phyloP scores from a whole-genome alignment of 1,140 invertebrate genomes.

The Tetramorium simillimum region DNA sequence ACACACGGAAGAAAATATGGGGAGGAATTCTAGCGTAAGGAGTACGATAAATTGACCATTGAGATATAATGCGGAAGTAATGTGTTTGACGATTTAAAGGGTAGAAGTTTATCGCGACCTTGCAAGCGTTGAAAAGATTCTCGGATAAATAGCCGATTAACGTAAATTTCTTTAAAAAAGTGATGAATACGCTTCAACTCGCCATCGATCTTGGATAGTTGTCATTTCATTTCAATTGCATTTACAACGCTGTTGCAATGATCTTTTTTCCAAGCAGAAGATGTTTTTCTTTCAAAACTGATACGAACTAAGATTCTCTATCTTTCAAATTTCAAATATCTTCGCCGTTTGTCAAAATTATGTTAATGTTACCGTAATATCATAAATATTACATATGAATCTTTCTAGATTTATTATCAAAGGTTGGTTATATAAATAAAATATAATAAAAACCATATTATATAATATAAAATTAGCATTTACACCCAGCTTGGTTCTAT shows the following conservation, averaged over 20 bases:
- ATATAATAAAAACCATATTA: too few relatives aligned
- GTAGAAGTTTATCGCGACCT: conserved; percentile 41
- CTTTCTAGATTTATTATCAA: too few relatives aligned
- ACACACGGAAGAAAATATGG: background rate
- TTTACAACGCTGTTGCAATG: background rate
- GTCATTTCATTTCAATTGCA: background rate
- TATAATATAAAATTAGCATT: too few relatives aligned
- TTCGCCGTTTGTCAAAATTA: too few relatives aligned
- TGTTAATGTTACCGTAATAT: too few relatives aligned
- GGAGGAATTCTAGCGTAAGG: background rate
- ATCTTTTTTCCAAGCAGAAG: too few relatives aligned
- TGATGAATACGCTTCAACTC: background rate
- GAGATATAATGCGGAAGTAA: conserved; percentile 43
- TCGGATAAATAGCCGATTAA: background rate
- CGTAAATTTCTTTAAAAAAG: background rate
- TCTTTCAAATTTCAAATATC: too few relatives aligned
- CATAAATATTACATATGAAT: too few relatives aligned
- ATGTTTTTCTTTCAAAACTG: too few relatives aligned
- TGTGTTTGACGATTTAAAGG: conserved; percentile 32
- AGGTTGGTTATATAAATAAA: too few relatives aligned
- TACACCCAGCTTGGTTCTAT: too few relatives aligned
- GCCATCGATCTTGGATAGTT: background rate
- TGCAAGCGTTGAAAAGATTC: background rate
- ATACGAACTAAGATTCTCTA: too few relatives aligned
- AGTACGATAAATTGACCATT: conserved; percentile 34